These are phyloP conservation scores for Rhabdomys pumilio DNA, from an alignment of 2,797 vertebrate genomes.

Conservation along the genomic window DNA sequence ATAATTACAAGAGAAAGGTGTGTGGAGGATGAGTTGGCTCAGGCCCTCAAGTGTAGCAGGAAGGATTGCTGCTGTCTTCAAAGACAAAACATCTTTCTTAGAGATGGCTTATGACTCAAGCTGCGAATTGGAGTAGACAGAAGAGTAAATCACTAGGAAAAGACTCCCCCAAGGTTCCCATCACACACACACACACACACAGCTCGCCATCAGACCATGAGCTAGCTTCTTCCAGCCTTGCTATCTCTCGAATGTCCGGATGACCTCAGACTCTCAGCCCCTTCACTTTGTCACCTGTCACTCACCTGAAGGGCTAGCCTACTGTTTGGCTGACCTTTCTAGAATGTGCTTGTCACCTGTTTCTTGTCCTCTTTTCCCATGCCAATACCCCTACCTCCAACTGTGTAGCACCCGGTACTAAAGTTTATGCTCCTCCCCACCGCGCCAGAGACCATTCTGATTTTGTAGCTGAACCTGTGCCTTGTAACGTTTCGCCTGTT, in stretches of 20 bases:
- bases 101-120: background rate
- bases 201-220: background rate
- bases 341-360: background rate
- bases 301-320: background rate
- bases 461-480: background rate
- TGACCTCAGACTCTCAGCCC: background rate
- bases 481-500: background rate
- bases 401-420: background rate
- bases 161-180: background rate
- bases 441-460: background rate
- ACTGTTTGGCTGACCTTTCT: background rate
- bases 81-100: conserved; percentile 55
- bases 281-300: background rate
- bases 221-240: background rate
- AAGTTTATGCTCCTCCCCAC: background rate
- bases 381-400: background rate
- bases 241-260: background rate
- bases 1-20: conserved; percentile 64
- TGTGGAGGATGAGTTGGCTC: background rate
- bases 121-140: background rate
- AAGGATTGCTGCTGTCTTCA: conserved; percentile 34
- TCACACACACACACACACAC: too few species aligned
- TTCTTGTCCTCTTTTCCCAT: background rate
- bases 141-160: conserved; percentile 32
- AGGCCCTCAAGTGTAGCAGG: conserved; percentile 13